Evolutionary conservation across 2,113 vertebrate species (phyloP), one percentile per base, ranked within the genome.

Genomic region (Crocuta crocuta): DNA sequence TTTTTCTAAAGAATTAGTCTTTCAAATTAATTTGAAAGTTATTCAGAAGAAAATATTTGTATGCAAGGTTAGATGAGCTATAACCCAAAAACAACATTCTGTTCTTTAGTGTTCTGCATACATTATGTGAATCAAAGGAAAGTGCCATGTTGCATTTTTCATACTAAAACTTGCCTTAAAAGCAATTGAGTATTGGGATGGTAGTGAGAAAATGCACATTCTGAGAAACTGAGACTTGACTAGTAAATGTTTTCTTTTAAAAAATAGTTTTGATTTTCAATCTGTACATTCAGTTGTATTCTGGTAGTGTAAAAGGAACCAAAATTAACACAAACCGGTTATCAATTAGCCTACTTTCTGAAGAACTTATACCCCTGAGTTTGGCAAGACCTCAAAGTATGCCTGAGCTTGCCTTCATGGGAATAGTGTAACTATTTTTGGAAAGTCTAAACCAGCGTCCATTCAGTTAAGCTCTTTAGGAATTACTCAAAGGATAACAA

Each of bases 381-480:
- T 94, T 97, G 95, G 71, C 92, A 95, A 97, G 81, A 96, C 48
- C 61, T 78, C 93, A 66, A 45, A 78, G 45, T 96, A 83, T 26
- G 5, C 33, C 66, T 55, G 81, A 95, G 83, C 95, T 98, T 96
- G 65, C 88, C 92, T 91, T 95, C 26, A 15, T 88, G 89, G 82
- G 80, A 90, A 43, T 85, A 63, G 10, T 76, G 8, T 96, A 92
- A 81, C 65, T 7, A 90, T 19, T 94, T 94, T 92, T 90, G 43
- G 50, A 89, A 70, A 92, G 21, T 94, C 50, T 78, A 80, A 97
- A 58, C 66, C 21, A 91, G 78, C 63, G 84, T 95, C 65, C n/a
- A 73, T 96, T 97, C 31, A 45, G 55, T 97, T 96, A 92, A 94
- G 50, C 31, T 95, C 26, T 92, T 96, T 85, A 92, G 93, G 50